These are phyloP conservation scores for Synanthedon myopaeformis DNA, from an alignment of 2,888 invertebrate species.

Conservation along the genomic window DNA sequence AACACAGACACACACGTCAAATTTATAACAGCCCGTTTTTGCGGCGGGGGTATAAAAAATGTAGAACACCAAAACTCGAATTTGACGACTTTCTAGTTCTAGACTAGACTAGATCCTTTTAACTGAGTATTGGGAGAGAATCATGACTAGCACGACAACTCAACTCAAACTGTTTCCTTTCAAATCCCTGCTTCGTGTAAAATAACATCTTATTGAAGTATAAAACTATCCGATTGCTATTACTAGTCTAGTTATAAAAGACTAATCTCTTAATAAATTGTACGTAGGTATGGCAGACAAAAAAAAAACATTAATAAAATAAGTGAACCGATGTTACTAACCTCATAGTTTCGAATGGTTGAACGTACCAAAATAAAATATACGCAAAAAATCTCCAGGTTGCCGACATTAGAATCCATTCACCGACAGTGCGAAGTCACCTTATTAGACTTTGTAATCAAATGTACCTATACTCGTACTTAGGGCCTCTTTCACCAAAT, in stretches of 20 bases:
- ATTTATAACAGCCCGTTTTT: no score
- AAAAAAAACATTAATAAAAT: neutral
- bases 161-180: no score
- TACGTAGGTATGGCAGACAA: neutral
- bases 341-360: slow-evolving; percentile 4
- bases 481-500: no score
- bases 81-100: neutral
- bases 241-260: no score
- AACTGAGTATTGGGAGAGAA: neutral
- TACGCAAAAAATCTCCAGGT: slow-evolving; percentile 4
- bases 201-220: neutral
- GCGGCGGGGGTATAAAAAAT: no score
- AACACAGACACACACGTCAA: no score
- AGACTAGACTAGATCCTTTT: neutral
- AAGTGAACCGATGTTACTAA: neutral
- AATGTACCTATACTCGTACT: no score
- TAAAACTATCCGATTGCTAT: no score
- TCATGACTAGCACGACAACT: no score
- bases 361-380: slow-evolving; percentile 3
- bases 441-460: no score
- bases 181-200: neutral
- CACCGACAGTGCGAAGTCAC: neutral
- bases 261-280: no score
- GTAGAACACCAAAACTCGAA: neutral
- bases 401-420: slow-evolving; percentile 5